Evolutionary conservation across 2,888 invertebrate genomes (phyloP).

Genomic region (Norana najaformis): DNA sequence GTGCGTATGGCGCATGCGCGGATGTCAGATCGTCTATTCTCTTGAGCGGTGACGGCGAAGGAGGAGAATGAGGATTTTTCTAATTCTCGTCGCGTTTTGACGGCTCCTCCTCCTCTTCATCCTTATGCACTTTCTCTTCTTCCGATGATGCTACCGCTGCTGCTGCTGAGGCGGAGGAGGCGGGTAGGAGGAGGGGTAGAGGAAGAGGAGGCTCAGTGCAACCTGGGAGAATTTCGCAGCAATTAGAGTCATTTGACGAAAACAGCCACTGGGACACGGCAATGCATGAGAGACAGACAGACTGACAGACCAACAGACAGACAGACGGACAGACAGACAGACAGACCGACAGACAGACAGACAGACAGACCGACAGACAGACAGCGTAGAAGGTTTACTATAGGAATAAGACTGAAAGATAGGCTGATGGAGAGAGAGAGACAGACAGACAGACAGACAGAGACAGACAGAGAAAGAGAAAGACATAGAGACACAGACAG

Average conservation of each 20-base stretch:
- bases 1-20: too few species aligned
- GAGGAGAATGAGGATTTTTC: background rate
- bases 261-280: background rate
- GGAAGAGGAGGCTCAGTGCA: background rate
- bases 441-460: background rate
- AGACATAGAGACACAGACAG: too few species aligned
- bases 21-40: background rate
- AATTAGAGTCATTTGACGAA: constrained; percentile 14
- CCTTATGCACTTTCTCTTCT: background rate
- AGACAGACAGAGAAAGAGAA: background rate
- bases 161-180: background rate
- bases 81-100: background rate
- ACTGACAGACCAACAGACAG: too few species aligned
- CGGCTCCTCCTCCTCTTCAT: background rate
- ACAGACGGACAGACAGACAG: too few species aligned
- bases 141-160: background rate
- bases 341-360: background rate
- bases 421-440: background rate
- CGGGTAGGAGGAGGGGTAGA: background rate
- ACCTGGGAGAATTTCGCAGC: background rate
- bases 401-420: background rate
- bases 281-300: too few species aligned
- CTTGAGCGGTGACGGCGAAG: background rate
- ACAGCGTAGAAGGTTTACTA: too few species aligned
- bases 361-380: too few species aligned